Evolutionary conservation across 2,113 vertebrate species (phyloP), one percentile per base, ranked within the genome.

Genomic region (Rhinichthys klamathensis): DNA sequence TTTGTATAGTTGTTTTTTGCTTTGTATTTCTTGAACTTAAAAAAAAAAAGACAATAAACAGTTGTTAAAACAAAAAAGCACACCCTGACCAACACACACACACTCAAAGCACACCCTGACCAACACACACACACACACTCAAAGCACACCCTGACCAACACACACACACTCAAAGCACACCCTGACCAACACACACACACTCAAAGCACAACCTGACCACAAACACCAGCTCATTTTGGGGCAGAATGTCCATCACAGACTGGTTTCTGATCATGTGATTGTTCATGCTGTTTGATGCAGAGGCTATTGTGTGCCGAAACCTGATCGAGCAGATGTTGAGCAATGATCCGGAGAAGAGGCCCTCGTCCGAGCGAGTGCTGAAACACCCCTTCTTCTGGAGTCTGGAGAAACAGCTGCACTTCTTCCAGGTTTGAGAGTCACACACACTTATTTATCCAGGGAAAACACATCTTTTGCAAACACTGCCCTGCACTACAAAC

Each of bases 351-450:
- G 96, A 96, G 84, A 93, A 86, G 77, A 96, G 98, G 16, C 98
- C 98, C 0, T 96, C 96, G 0, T 97, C 98, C 0, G 96, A 96
- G 86, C 94, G 95, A 1, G 95, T 99, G 85, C 95, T 99, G 8
- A 98, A 97, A 56, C 97, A 99, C 61, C 97, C 98, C 0, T 99
- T 99, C 93, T 99, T 99, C 90, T 99, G 98, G 98, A 95, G 94
- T 86, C 93, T 98, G 77, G 97, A 99, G 81, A 99, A 97, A 87
- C 97, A 99, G 93, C 96, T 99, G 54, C 98, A 98, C 87, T 99
- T 99, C 91, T 99, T 99, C 84, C 98, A 99, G 97, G 98, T 99
- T 67, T 18, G 56, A 49, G 46, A 15, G 27, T 32, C 46, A 32
- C 3, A 3, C 18, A 2, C 5, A 12, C 54, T 61, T 44, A 11